Evolutionary conservation across 2,888 invertebrate genomes (phyloP), one percentile per base, ranked within the genome.

Genomic region (Athrips mouffetella): DNA sequence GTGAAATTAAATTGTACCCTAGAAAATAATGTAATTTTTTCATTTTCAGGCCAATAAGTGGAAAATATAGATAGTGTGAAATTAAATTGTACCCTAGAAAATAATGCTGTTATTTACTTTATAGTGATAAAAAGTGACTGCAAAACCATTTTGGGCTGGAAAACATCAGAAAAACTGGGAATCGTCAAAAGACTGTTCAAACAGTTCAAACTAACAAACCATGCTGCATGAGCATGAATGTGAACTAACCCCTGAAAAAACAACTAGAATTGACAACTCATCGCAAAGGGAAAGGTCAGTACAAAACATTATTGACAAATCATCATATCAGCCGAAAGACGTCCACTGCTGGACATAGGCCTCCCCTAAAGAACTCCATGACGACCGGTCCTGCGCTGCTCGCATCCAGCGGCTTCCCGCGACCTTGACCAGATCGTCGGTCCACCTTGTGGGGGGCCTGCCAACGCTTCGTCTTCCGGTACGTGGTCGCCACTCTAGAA

Each of bases 181-280:
- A 23, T 51, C 11, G 51, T 51, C 7, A 45, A 51, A 41, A 30
- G 51, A 27, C 6, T 51, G 16, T 35, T 33, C 8, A 20, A 33
- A 8, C 27, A n/a, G n/a, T n/a, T n/a, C n/a, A n/a, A n/a, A n/a
- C n/a, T 23, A 23, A 23, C 23, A 5, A 23, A 3, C 23, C 23
- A 27, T 10, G n/a, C 3, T 27, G 3, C 3, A 27, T 27, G 27
- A 27, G n/a, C 23, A 23, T 5, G 7, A 23, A 3, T 7, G 7
- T 5, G 23, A 23, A 23, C 23, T 23, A 23, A 23, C 23, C 31
- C 13, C 10, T 46, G 23, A 33, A 4, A 2, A 23, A 7, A 23
- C 35, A 29, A 45, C 1, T 11, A 23, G 23, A 27, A 10, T 13
- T 2, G 40, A n/a, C n/a, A n/a, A 39, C 27, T 18, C 35, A 18